Conservation (phyloP, 2,888 invertebrate species). For the Dichetophora obliterata region DNA sequence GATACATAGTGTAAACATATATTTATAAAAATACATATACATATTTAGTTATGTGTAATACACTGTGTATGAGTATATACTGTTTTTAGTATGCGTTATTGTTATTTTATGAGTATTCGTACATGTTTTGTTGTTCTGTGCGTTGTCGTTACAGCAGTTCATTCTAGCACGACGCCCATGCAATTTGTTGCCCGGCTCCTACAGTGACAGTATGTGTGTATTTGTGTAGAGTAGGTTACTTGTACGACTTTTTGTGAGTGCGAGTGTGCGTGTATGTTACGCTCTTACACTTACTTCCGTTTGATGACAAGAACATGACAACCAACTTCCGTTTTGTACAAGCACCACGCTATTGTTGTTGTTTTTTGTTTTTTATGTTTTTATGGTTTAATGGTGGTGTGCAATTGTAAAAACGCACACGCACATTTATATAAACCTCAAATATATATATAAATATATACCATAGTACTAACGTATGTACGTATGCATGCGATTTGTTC, state of each 20-base stretch:
- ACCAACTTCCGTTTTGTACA: slow-evolving; percentile 14
- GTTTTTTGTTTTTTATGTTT: neutral
- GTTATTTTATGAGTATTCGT: slow-evolving; percentile 7
- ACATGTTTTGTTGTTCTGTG: neutral
- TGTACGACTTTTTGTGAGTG: no score
- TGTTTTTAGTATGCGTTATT: slow-evolving; percentile 2
- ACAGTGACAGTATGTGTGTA: neutral
- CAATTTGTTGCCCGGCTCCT: neutral
- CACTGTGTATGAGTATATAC: neutral
- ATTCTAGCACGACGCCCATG: neutral
- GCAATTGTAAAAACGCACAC: neutral
- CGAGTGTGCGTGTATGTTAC: neutral
- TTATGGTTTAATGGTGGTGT: neutral
- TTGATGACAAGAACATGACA: slow-evolving; percentile 26
- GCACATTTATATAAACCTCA: neutral
- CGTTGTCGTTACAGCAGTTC: neutral
- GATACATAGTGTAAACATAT: no score
- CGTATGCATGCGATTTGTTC: neutral
- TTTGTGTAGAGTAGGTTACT: neutral
- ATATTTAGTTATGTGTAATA: neutral
- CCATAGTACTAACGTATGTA: no score
- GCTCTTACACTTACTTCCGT: slow-evolving; percentile 19
- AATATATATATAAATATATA: no score
- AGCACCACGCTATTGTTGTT: slow-evolving; percentile 24
- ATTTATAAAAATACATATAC: no score